Percentiles rank a stretch among this genome's conserved stretches.
Evolutionary conservation across 2,113 vertebrate genomes (phyloP).

Genomic region (Vidua chalybeata): DNA sequence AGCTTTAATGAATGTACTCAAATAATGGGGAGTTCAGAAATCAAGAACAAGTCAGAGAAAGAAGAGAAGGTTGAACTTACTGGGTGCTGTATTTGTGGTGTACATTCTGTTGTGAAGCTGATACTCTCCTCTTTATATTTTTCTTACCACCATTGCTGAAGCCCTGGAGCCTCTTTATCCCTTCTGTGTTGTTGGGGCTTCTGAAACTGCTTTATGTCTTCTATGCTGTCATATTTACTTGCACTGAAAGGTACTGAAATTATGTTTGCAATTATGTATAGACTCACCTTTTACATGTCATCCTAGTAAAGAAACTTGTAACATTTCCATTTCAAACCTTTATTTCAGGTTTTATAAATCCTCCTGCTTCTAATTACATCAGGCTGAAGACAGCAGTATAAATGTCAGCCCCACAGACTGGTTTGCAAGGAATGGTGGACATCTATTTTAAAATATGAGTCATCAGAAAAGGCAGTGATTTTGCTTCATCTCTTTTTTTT

Average conservation of each 20-base stretch:
- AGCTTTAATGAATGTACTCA: not conserved
- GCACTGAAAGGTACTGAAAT: not conserved
- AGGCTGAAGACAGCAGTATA: not conserved
- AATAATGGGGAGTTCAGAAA: not conserved
- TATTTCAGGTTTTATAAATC: conserved; percentile 23
- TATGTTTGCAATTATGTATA: not conserved
- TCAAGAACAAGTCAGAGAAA: not conserved
- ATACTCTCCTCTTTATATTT: not conserved
- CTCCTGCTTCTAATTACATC: not conserved
- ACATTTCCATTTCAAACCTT: not conserved
- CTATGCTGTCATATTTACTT: conserved; percentile 7
- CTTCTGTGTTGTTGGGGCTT: not conserved
- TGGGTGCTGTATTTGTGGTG: not conserved
- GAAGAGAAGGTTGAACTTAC: not conserved
- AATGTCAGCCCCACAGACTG: not conserved
- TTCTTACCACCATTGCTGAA: not conserved
- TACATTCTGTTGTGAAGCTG: not conserved
- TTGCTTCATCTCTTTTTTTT: not conserved
- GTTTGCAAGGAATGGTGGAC: not conserved
- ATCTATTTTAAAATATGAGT: conserved; percentile 12
- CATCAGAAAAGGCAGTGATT: not conserved
- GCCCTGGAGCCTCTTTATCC: not conserved
- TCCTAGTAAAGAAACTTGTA: not conserved
- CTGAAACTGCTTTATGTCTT: not conserved
- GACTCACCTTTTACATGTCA: not conserved